Evolutionary conservation across 2,113 vertebrate species (phyloP).

Genomic region (Onychorhynchus coronatus): DNA sequence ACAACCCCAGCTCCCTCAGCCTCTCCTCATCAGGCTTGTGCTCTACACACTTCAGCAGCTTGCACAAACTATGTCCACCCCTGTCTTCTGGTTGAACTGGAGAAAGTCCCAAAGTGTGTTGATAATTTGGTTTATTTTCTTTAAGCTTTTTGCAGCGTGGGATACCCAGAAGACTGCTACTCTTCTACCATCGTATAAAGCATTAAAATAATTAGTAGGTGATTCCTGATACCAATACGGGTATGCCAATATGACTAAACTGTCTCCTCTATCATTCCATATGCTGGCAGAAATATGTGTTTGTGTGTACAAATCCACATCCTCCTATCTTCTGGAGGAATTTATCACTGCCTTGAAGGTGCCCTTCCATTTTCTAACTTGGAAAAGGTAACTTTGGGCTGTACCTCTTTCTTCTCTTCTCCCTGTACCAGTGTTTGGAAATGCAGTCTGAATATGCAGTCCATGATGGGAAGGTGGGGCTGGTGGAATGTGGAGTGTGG

Average conservation of each 20-base stretch:
- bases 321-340: background rate
- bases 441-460: background rate
- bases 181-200: background rate
- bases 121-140: background rate
- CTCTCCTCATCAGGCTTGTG: background rate
- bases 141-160: background rate
- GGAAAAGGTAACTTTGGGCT: background rate
- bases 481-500: rapidly evolving
- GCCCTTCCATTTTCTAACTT: background rate
- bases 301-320: background rate
- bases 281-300: background rate
- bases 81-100: background rate
- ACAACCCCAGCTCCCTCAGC: background rate
- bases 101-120: background rate
- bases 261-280: background rate
- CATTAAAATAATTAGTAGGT: background rate
- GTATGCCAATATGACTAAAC: rapidly evolving
- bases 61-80: background rate
- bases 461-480: background rate
- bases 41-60: background rate
- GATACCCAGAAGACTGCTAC: background rate
- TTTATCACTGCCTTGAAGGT: background rate
- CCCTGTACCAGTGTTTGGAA: background rate
- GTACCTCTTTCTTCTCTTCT: background rate
- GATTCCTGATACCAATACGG: background rate